Percentiles rank a stretch among this genome's conserved stretches.
phyloP scores from a whole-genome alignment of 2,113 vertebrate genomes.

The Podiceps cristatus region DNA sequence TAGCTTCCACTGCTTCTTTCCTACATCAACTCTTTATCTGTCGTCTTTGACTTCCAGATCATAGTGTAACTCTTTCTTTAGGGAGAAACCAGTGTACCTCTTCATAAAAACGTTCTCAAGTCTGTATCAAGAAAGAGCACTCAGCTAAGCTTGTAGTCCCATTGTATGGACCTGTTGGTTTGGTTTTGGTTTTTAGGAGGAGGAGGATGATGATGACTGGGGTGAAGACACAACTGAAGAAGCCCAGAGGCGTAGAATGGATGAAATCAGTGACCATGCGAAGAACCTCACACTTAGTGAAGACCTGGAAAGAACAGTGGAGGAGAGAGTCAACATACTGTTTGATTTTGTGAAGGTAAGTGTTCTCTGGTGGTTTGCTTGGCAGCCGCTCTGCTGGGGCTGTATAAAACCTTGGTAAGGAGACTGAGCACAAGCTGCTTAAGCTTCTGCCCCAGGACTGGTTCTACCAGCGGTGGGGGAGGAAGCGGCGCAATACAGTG shows the following conservation, averaged over 20 bases:
- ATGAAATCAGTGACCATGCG: constrained; percentile 96
- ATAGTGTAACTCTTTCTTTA: accelerated
- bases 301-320: constrained; percentile 91
- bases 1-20: background rate
- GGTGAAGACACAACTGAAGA: constrained; percentile 97
- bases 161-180: background rate
- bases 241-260: constrained; percentile 94
- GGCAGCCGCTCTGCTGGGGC: background rate
- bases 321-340: constrained; percentile 94
- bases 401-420: background rate
- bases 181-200: constrained; percentile 72
- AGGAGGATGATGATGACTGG: constrained; percentile 97
- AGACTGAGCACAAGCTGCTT: background rate
- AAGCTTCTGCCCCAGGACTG: background rate
- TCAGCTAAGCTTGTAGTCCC: background rate
- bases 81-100: background rate
- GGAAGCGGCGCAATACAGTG: accelerated
- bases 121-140: background rate
- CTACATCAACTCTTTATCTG: accelerated
- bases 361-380: accelerated
- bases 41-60: background rate
- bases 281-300: constrained; percentile 96
- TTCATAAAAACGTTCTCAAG: background rate
- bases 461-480: accelerated
- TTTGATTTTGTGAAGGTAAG: constrained; percentile 97